Evolutionary conservation across 2,113 vertebrate species (phyloP).

Genomic region (Python bivittatus): DNA sequence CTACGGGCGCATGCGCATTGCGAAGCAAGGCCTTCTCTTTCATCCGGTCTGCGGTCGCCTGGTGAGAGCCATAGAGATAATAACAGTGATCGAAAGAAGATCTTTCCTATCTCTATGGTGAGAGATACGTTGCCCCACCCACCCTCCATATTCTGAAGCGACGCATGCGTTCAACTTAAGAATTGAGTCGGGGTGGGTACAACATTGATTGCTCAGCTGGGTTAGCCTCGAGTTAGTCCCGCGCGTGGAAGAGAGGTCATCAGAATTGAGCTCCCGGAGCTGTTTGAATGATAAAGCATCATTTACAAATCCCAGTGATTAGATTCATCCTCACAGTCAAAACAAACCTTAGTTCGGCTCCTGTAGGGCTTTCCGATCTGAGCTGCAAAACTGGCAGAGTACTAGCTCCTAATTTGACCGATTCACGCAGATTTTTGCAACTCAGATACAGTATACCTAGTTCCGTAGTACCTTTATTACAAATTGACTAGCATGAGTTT

Average conservation of each 20-base stretch:
- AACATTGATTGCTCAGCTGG: not conserved
- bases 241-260: not conserved
- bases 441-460: too few relatives aligned
- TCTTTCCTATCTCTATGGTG: not conserved
- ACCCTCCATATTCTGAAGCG: not conserved
- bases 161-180: not conserved
- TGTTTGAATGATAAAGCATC: not conserved
- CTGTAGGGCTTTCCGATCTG: too few relatives aligned
- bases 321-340: not conserved
- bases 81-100: too few relatives aligned
- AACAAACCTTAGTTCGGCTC: too few relatives aligned
- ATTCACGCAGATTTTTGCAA: not conserved
- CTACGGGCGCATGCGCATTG: not conserved
- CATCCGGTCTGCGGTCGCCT: not conserved
- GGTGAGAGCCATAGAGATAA: not conserved
- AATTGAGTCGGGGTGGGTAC: not conserved
- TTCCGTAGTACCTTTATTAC: not conserved
- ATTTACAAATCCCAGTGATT: not conserved
- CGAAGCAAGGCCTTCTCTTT: not conserved
- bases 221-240: not conserved
- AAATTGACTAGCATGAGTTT: not conserved
- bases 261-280: not conserved
- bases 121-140: not conserved
- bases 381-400: not conserved
- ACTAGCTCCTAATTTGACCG: not conserved